Base-by-base conservation (phyloP, 2,888 invertebrate species). In the Melolontha melolontha region DNA sequence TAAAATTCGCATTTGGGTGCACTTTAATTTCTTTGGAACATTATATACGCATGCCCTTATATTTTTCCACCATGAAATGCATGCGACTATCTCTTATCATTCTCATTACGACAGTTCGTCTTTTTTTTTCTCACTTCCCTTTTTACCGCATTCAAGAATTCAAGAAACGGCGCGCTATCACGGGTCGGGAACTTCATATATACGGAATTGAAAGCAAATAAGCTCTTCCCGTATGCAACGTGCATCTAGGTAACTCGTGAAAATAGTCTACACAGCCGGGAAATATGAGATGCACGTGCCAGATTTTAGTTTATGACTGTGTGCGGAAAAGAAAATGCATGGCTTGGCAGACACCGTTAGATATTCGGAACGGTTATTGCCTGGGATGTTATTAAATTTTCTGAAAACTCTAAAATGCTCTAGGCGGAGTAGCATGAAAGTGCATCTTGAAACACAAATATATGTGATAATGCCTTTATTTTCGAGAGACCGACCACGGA, bases 201-300 rank as follows among this genome's bases (percentile, higher is more conserved):
- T 71, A 64, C 62, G 62, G 70, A 71, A 72, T 69, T 71, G 72
- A 72, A 72, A 71, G 69, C 72, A 71, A 72, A 72, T 72, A 71
- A 65, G 64, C 69, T 64, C 66, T 65, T 72, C 63, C 39, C 54
- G 72, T 74, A 75, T 75, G 74, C 73, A 72, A 66, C 59, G 51
- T 67, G 69, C 73, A 70, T 71, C 55, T 66, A 71, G 72, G 73
- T 72, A 74, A 72, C 70, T 72, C 67, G 65, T 52, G 62, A 68
- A 70, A 71, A 74, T 44, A 57, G 51, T 65, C 51, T 51, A 71
- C 70, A 68, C 63, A 41, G 66, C 64, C 51, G 64, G 68, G 73
- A 72, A 72, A 72, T 75, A 73, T 73, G 73, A 70, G 70, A 66
- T 67, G 72, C 70, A 75, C 74, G 75, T 74, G 71, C 71, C 67